A percentile compares a stretch with the other conserved stretches of the same genome.
Evolutionary conservation across 2,888 invertebrate genomes (phyloP).

Genomic region (Hydropsyche betteni): DNA sequence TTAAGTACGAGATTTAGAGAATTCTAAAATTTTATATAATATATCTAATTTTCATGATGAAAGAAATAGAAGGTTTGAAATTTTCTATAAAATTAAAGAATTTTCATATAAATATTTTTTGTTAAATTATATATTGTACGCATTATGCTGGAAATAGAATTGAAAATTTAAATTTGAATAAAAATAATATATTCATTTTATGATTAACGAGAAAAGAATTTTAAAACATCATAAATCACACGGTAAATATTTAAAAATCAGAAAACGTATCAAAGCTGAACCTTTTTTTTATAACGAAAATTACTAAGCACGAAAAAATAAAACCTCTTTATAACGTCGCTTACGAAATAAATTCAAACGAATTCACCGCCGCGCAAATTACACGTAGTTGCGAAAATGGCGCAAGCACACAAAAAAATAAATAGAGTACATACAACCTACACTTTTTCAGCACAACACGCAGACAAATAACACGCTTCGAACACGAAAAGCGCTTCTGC

Average conservation of each 20-base stretch:
- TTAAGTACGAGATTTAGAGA: too few species aligned
- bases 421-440: background rate
- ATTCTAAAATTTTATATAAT: too few species aligned
- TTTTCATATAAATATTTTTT: too few species aligned
- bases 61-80: too few species aligned
- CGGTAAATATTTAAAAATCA: background rate
- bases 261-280: background rate
- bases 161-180: too few species aligned
- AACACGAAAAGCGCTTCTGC: slow-evolving; percentile 6
- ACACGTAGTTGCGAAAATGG: background rate
- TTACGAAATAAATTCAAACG: slow-evolving; percentile 12
- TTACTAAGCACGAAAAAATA: background rate
- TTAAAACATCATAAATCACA: background rate
- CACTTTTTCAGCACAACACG: background rate
- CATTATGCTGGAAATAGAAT: too few species aligned
- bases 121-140: too few species aligned
- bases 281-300: background rate
- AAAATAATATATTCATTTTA: too few species aligned
- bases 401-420: background rate
- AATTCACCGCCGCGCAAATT: slow-evolving; percentile 8
- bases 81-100: too few species aligned
- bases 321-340: background rate
- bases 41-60: too few species aligned
- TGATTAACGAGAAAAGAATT: too few species aligned
- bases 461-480: slow-evolving; percentile 25